Conservation (phyloP, 2,888 invertebrate species). For the Calephelis perditalis region DNA sequence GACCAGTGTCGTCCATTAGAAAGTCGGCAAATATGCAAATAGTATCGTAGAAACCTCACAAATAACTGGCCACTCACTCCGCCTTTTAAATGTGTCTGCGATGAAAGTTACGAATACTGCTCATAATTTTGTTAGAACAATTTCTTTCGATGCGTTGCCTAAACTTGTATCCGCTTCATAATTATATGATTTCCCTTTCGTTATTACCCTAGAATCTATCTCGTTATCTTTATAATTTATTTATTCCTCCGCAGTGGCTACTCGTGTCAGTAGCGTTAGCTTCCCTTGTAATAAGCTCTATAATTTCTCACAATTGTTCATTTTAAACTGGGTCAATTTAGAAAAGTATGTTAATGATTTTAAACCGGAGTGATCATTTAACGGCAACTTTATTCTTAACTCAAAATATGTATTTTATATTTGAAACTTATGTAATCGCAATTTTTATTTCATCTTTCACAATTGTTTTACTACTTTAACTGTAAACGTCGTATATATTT, state of each 20-base stretch:
- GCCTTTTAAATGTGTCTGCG: slow-evolving; percentile 72
- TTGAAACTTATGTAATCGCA: neutral
- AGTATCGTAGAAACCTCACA: slow-evolving; percentile 78
- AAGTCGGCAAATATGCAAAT: slow-evolving; percentile 78
- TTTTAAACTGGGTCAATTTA: slow-evolving; percentile 4
- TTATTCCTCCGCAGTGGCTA: slow-evolving; percentile 1
- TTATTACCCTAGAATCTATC: slow-evolving; percentile 11
- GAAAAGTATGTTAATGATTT: slow-evolving; percentile 12
- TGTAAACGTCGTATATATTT: no score
- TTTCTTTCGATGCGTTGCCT: slow-evolving; percentile 55
- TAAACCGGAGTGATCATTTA: slow-evolving; percentile 10
- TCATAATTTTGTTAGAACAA: slow-evolving; percentile 69
- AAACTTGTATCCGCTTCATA: slow-evolving; percentile 29
- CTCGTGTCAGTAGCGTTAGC: no score
- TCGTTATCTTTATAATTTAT: neutral
- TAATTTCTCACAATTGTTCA: slow-evolving; percentile 44
- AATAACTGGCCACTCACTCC: slow-evolving; percentile 76
- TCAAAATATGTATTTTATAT: neutral
- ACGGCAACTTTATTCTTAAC: neutral
- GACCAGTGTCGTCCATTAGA: slow-evolving; percentile 76
- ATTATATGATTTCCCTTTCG: slow-evolving; percentile 11
- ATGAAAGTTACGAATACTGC: slow-evolving; percentile 76
- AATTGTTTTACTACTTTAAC: neutral
- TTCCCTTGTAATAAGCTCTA: slow-evolving; percentile 52
- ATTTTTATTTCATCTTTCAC: neutral